phyloP scores from a whole-genome alignment of 2,888 invertebrate genomes.

The Sarcophaga carnaria region DNA sequence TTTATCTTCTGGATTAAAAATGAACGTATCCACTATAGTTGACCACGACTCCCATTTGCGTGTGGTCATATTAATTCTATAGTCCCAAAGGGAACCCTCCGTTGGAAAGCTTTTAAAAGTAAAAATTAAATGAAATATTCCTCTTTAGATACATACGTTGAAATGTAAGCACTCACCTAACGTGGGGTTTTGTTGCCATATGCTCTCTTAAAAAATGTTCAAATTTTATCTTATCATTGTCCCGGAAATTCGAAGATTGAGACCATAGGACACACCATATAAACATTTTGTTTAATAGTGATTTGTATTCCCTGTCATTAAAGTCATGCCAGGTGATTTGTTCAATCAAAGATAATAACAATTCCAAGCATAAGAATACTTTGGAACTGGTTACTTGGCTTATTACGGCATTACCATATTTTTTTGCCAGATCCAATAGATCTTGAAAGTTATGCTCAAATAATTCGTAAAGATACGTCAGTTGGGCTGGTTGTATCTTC shows the following conservation, averaged over 20 bases:
- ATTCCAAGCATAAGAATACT: constrained; percentile 87
- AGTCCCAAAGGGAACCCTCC: constrained; percentile 87
- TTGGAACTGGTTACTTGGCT: constrained; percentile 93
- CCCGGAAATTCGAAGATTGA: constrained; percentile 91
- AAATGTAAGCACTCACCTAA: constrained; percentile 71
- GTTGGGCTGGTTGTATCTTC: constrained; percentile 83
- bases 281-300: constrained; percentile 89
- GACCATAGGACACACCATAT: constrained; percentile 93
- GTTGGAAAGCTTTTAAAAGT: constrained; percentile 85
- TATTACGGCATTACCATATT: constrained; percentile 88
- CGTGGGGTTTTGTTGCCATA: constrained; percentile 80
- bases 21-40: constrained; percentile 89
- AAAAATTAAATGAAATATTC: too few relatives aligned
- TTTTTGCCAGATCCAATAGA: constrained; percentile 86
- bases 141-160: background rate
- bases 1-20: constrained; percentile 86
- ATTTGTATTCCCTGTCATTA: constrained; percentile 84
- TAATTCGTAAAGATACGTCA: constrained; percentile 86
- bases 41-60: constrained; percentile 89
- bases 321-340: constrained; percentile 83
- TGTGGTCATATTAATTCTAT: constrained; percentile 88
- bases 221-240: constrained; percentile 86
- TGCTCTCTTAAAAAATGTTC: constrained; percentile 87
- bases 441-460: constrained; percentile 86
- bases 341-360: constrained; percentile 87